A percentile compares a stretch with the other conserved stretches of the same genome.
Conservation (phyloP, 1,140 invertebrate genomes). For the Bicyclus anynana region DNA sequence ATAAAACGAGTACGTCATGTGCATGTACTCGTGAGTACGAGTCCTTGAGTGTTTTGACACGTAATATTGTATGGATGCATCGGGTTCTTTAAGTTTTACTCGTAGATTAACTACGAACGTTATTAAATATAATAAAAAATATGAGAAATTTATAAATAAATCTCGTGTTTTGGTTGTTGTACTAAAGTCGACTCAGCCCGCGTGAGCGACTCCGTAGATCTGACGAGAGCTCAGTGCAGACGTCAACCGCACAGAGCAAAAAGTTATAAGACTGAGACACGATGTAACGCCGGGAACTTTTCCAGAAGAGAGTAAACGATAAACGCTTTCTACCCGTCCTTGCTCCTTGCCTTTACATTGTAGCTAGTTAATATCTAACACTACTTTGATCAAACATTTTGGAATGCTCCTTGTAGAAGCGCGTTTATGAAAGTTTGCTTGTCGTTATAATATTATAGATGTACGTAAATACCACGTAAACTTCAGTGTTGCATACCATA, state of each 20-base stretch:
- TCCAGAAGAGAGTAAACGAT: slow-evolving; percentile 69
- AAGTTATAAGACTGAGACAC: slow-evolving; percentile 72
- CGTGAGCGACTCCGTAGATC: slow-evolving; percentile 17
- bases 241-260: slow-evolving; percentile 55
- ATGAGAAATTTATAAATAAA: not conserved
- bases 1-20: not conserved
- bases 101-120: slow-evolving; percentile 46
- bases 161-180: slow-evolving; percentile 18
- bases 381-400: slow-evolving; percentile 54
- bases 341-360: slow-evolving; percentile 75
- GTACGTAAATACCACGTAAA: slow-evolving; percentile 32
- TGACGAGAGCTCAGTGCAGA: slow-evolving; percentile 37
- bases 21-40: not conserved
- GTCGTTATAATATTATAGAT: slow-evolving; percentile 36
- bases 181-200: slow-evolving; percentile 11
- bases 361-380: slow-evolving; percentile 70
- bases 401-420: slow-evolving; percentile 63
- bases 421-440: slow-evolving; percentile 55
- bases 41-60: slow-evolving; percentile 16
- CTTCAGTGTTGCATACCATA: slow-evolving; percentile 37
- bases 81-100: slow-evolving; percentile 70
- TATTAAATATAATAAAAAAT: slow-evolving; percentile 36
- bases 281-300: slow-evolving; percentile 72
- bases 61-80: slow-evolving; percentile 56
- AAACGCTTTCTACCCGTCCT: slow-evolving; percentile 76